phyloP scores from a whole-genome alignment of 2,113 vertebrate species.

The Charina bottae region DNA sequence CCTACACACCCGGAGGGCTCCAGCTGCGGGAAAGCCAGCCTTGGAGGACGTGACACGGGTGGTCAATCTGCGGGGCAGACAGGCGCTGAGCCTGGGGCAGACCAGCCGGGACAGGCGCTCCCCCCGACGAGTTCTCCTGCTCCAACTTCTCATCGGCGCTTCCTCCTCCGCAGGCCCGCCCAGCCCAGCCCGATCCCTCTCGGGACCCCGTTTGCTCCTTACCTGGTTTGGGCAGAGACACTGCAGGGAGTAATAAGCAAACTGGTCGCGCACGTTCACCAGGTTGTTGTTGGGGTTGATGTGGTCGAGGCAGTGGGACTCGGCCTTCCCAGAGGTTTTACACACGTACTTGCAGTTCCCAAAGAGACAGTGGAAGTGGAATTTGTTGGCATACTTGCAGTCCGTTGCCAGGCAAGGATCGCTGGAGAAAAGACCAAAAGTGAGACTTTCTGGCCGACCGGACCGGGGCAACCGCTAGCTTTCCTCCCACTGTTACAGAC shows the following conservation, averaged over 20 bases:
- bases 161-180: neutral
- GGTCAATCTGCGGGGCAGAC: neutral
- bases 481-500: neutral
- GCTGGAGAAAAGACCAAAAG: slow-evolving; percentile 72
- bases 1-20: no score
- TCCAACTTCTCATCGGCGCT: neutral
- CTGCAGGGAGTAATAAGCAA: slow-evolving; percentile 96
- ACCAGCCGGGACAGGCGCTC: neutral
- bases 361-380: slow-evolving; percentile 99
- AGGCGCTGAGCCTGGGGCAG: neutral
- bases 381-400: slow-evolving; percentile 99
- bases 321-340: slow-evolving; percentile 97
- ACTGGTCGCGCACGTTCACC: slow-evolving; percentile 97
- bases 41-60: no score
- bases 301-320: slow-evolving; percentile 99
- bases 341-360: slow-evolving; percentile 99
- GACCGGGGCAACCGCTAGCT: neutral
- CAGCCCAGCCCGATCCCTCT: neutral
- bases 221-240: slow-evolving; percentile 99
- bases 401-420: slow-evolving; percentile 97
- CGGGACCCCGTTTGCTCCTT: slow-evolving; percentile 42
- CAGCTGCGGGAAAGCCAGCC: neutral
- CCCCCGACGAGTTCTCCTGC: neutral
- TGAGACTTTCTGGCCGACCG: neutral
- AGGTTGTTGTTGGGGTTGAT: slow-evolving; percentile 98